phyloP scores from a whole-genome alignment of 2,888 invertebrate genomes.

The Spodoptera exigua region DNA sequence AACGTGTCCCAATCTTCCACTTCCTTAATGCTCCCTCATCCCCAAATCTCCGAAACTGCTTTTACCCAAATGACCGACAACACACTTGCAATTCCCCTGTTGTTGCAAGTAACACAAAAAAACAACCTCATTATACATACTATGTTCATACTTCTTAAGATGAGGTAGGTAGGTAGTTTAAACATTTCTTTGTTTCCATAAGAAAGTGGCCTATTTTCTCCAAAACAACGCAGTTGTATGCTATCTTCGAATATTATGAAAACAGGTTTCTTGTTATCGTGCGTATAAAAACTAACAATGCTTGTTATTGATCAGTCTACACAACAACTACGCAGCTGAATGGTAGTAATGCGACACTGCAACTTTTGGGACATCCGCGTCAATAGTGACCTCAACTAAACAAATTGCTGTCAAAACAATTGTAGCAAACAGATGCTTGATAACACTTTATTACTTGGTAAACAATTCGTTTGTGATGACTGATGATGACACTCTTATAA shows the following conservation, averaged over 20 bases:
- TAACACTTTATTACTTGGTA: background rate
- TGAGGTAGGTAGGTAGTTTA: too few species aligned
- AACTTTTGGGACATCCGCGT: constrained; percentile 22
- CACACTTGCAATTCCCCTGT: too few species aligned
- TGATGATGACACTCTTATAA: too few species aligned
- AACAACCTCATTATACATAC: too few species aligned
- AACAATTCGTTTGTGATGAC: too few species aligned
- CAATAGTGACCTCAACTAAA: constrained; percentile 15
- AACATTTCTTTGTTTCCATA: background rate
- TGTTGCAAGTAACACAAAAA: too few species aligned
- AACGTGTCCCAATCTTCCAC: too few species aligned
- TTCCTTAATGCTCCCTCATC: too few species aligned
- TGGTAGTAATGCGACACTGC: constrained; percentile 26
- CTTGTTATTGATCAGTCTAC: constrained; percentile 23
- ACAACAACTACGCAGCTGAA: constrained; percentile 26
- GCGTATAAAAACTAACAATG: constrained; percentile 8
- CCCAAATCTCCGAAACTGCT: too few species aligned
- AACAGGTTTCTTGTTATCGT: constrained; percentile 18
- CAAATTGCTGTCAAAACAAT: constrained; percentile 23
- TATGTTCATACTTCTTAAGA: too few species aligned
- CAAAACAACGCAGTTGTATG: background rate
- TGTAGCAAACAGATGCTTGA: background rate
- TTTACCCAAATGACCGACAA: too few species aligned
- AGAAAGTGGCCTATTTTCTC: constrained; percentile 1
- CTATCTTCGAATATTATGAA: constrained; percentile 5